Evolutionary conservation across 1,140 invertebrate genomes (phyloP).

Genomic region (Proctacanthus coquilletti): DNA sequence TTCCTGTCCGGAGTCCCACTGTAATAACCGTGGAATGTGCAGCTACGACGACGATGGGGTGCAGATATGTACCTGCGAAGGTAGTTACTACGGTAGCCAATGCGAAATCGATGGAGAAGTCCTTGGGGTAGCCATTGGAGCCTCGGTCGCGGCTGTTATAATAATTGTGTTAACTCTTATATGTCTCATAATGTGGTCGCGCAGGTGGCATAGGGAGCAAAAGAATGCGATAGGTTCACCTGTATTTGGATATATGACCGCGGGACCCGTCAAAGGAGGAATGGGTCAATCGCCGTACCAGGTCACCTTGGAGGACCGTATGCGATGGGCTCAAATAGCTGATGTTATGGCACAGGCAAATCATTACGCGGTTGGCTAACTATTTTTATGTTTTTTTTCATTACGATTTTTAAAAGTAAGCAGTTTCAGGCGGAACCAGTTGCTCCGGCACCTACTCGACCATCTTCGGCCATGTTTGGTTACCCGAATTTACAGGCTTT

Average conservation of each 20-base stretch:
- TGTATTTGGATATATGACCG: slow-evolving; percentile 67
- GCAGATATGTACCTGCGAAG: slow-evolving; percentile 63
- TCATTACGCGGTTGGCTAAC: slow-evolving; percentile 56
- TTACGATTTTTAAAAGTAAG: not conserved
- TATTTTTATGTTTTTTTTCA: slow-evolving; percentile 4
- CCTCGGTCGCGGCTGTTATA: slow-evolving; percentile 69
- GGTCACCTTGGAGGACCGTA: slow-evolving; percentile 54
- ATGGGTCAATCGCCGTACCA: slow-evolving; percentile 46
- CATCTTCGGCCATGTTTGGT: slow-evolving; percentile 66
- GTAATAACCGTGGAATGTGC: slow-evolving; percentile 70
- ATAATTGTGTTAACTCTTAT: slow-evolving; percentile 76
- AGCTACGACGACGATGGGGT: slow-evolving; percentile 54
- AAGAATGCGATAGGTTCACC: slow-evolving; percentile 59
- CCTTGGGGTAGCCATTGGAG: slow-evolving; percentile 74
- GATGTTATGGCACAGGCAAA: slow-evolving; percentile 70
- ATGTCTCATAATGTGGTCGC: slow-evolving; percentile 83
- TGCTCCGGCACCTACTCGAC: slow-evolving; percentile 47
- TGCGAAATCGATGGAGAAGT: slow-evolving; percentile 88
- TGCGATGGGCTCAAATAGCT: slow-evolving; percentile 70
- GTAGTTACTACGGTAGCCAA: slow-evolving; percentile 71
- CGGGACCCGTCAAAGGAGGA: slow-evolving; percentile 50
- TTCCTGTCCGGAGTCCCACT: slow-evolving; percentile 58
- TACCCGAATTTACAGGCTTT: slow-evolving; percentile 43
- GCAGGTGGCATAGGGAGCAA: slow-evolving; percentile 74
- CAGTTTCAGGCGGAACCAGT: slow-evolving; percentile 44